These are phyloP conservation scores for Nilaparvata lugens DNA, from an alignment of 1,140 invertebrate genomes.

Conservation along the genomic window DNA sequence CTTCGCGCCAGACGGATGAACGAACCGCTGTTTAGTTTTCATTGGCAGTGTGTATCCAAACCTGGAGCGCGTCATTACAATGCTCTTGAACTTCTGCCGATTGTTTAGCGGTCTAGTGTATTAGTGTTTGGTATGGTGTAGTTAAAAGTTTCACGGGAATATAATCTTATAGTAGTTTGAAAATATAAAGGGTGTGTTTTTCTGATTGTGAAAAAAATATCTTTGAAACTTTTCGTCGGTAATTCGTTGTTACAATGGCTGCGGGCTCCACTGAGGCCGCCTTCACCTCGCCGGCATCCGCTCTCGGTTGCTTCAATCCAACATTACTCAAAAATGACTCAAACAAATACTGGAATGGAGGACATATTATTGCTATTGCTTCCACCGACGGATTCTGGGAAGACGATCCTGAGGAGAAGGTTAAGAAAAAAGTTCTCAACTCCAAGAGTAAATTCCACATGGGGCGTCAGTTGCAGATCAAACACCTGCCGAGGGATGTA, in stretches of 20 bases:
- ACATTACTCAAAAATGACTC: slow-evolving; percentile 11
- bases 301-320: slow-evolving; percentile 11
- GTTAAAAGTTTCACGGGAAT: too few relatives aligned
- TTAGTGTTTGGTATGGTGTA: too few relatives aligned
- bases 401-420: slow-evolving; percentile 33
- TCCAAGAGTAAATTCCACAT: slow-evolving; percentile 37
- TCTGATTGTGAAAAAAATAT: too few relatives aligned
- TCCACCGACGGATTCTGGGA: slow-evolving; percentile 36
- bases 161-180: too few relatives aligned
- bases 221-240: too few relatives aligned
- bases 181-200: too few relatives aligned
- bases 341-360: slow-evolving; percentile 15
- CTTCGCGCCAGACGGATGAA: too few relatives aligned
- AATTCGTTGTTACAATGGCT: slow-evolving; percentile 12
- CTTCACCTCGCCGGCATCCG: not conserved
- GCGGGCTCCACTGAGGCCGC: slow-evolving; percentile 11
- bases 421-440: slow-evolving; percentile 33
- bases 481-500: slow-evolving; percentile 38
- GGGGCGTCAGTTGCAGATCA: slow-evolving; percentile 36
- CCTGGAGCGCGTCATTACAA: too few relatives aligned
- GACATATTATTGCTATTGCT: slow-evolving; percentile 29
- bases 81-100: too few relatives aligned
- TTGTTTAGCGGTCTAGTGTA: too few relatives aligned
- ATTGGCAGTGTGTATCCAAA: too few relatives aligned
- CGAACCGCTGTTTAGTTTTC: too few relatives aligned